Evolutionary conservation across 2,888 invertebrate species (phyloP), one percentile per base, ranked within the genome.

Genomic region (Agrochola macilenta): DNA sequence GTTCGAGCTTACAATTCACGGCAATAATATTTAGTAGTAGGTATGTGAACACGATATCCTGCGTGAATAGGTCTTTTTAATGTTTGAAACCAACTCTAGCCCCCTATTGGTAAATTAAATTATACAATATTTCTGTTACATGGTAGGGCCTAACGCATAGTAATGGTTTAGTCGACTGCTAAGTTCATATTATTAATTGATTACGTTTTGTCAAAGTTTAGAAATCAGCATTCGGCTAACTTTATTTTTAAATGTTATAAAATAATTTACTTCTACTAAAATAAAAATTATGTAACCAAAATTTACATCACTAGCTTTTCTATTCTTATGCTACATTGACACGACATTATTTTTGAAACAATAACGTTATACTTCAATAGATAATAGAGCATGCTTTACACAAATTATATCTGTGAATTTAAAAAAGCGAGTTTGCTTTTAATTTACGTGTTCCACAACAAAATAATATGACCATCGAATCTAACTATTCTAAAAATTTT

Each of bases 271-370:
- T 54, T 75, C 39, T 70, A 79, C 43, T 57, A 75, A 74, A 87
- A 78, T 77, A 74, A 78, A 46, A 70, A 60, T 43, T 57, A 74
- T 23, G 49, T 79, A 80, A 87, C 57, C 20, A 65, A 75, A 80
- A 63, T 78, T 61, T 77, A 81, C 74, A 78, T 57, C 65, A 82
- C 88, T 86, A 86, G 86, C 88, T 66, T 87, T 69, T 52, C 86
- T 86, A 86, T 64, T 61, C 77, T 77, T 87, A 87, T 1, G 26
- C 70, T 85, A 87, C 72, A 78, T 80, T 86, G 82, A 82, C 77
- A 79, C 76, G 66, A 84, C 69, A 64, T 73, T 63, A 77, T 72
- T 58, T 78, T 74, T 52, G 4, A 69, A 81, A 76, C 54, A 78
- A 80, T 76, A 74, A 70, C 2, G 26, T 76, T 79, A 82, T 61